phyloP scores from a whole-genome alignment of 2,888 invertebrate genomes.

The Cantharis rufa region DNA sequence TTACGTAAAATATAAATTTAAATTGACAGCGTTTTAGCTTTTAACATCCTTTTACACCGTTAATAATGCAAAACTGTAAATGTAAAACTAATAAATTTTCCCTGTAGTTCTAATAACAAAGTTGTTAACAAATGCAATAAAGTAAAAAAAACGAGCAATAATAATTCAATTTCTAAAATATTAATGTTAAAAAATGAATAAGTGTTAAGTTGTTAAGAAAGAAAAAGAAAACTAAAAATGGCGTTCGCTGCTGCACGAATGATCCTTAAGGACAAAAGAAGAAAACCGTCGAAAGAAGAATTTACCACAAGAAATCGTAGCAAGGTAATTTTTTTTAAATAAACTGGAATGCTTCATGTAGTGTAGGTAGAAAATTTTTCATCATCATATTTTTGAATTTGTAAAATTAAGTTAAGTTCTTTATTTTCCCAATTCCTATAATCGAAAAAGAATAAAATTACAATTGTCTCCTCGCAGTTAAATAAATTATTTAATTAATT shows the following conservation, averaged over 20 bases:
- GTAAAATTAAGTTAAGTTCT: not conserved
- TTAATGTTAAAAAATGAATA: not conserved
- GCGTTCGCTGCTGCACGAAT: conserved; percentile 84
- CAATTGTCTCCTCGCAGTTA: too few species aligned
- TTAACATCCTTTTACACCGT: not conserved
- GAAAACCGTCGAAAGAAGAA: conserved; percentile 81
- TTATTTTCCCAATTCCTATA: not conserved
- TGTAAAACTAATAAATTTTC: not conserved
- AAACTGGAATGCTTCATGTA: not conserved
- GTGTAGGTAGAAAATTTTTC: not conserved
- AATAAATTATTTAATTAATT: too few species aligned
- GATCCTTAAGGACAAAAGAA: conserved; percentile 80
- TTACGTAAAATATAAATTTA: not conserved
- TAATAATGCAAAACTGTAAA: not conserved
- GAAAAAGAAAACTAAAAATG: conserved; percentile 56
- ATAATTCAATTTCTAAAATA: not conserved
- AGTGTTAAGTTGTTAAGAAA: not conserved
- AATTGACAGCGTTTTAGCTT: not conserved
- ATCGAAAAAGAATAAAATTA: too few species aligned
- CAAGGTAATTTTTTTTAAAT: conserved; percentile 67
- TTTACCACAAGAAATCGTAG: conserved; percentile 74
- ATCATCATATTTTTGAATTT: not conserved
- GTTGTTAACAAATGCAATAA: not conserved
- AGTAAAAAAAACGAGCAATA: not conserved
- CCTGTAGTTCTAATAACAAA: not conserved